Evolutionary conservation across 2,113 vertebrate genomes (phyloP), one percentile per base, ranked within the genome.

Genomic region (Zeus faber): DNA sequence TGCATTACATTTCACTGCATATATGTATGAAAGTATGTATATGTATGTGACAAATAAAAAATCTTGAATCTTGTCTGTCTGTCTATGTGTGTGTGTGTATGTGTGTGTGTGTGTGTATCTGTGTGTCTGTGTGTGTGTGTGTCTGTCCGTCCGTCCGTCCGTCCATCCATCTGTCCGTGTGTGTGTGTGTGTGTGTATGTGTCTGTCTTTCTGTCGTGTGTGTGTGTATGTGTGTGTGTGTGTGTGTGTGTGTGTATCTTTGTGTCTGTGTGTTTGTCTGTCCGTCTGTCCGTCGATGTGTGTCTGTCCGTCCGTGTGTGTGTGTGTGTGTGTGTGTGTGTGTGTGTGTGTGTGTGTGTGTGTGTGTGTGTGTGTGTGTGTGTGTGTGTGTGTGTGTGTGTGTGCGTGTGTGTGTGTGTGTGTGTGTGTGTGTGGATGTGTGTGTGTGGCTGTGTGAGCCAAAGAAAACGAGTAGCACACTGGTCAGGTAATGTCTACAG

Each of bases 381-480:
- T 20, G 8, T 50, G 20, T 39, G 21, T 39, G 50, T 25, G 33
- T 23, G 1, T 14, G 53, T 49, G 31, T 33, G 51, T 41, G 37
- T 22, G 48, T 35, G 21, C 8, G 22, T 27, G 24, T n/a, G 9
- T 49, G 24, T 16, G 22, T 47, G 45, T 24, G 45, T 47, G 10
- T 51, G 54, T 48, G 52, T 70, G n/a, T n/a, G n/a, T n/a, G n/a
- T n/a, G n/a, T n/a, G 21, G 47, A 49, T 51, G 54, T 48, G 52
- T 70, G n/a, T n/a, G n/a, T n/a, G n/a, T n/a, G n/a, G 33, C n/a
- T 35, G 11, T 2, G 33, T 37, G 33, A 14, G 33, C 33, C n/a
- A 37, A n/a, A 14, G 33, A 2, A 37, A 9, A 14, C 13, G 4
- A 37, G 33, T n/a, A n/a, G n/a, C n/a, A n/a, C n/a, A n/a, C n/a